Evolutionary conservation across 2,888 invertebrate genomes (phyloP).

Genomic region (Clanis bilineata): DNA sequence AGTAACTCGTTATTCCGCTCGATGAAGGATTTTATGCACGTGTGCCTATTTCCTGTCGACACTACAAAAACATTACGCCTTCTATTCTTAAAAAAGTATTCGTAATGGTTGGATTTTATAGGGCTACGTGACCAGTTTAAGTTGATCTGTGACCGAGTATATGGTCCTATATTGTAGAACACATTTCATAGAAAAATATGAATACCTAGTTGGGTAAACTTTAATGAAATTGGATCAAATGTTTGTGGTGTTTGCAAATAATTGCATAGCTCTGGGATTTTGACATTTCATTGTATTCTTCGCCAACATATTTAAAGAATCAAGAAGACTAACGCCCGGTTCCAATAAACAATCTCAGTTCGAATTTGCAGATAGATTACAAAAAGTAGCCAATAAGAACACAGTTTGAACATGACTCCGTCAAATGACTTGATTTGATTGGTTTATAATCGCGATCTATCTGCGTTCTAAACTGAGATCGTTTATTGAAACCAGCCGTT

Average conservation of each 20-base stretch:
- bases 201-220: not conserved
- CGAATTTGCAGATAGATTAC: too few species aligned
- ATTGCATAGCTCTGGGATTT: too few species aligned
- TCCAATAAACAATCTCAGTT: too few species aligned
- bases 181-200: not conserved
- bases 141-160: conserved; percentile 21
- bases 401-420: too few species aligned
- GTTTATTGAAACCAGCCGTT: too few species aligned
- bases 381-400: too few species aligned
- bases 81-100: conserved; percentile 36
- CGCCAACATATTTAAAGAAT: too few species aligned
- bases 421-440: too few species aligned
- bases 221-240: not conserved
- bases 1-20: conserved; percentile 18
- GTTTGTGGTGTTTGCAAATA: not conserved
- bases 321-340: too few species aligned
- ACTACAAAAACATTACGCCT: conserved; percentile 39
- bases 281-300: too few species aligned
- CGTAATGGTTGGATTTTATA: conserved; percentile 31
- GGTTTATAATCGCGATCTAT: too few species aligned
- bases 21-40: conserved; percentile 19
- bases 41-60: conserved; percentile 33
- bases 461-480: too few species aligned
- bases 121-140: conserved; percentile 28
- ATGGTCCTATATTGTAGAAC: not conserved